Conservation (phyloP, 2,888 invertebrate genomes). For the Lasioglossum lativentre region DNA sequence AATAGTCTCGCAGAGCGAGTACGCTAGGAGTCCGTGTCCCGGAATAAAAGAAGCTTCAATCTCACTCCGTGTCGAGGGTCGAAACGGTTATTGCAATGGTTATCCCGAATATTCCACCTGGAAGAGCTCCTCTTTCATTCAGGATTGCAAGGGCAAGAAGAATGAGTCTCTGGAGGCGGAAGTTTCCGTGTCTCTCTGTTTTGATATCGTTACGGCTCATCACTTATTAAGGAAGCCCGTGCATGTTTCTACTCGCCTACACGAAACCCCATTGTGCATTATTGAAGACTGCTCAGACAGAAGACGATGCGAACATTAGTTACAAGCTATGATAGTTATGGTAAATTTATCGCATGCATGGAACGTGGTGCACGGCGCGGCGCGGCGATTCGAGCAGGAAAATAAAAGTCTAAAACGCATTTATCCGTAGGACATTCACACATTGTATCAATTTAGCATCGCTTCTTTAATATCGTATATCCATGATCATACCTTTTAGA, state of each 20-base stretch:
- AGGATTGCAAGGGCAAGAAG: slow-evolving; percentile 50
- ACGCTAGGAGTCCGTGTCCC: slow-evolving; percentile 32
- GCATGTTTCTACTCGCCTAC: not conserved
- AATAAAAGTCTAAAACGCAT: not conserved
- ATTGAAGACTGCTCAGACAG: slow-evolving; percentile 20
- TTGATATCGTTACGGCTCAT: slow-evolving; percentile 53
- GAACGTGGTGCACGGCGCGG: not conserved
- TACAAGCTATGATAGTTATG: not conserved
- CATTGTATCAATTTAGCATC: not conserved
- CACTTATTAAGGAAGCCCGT: slow-evolving; percentile 44
- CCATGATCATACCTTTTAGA: not conserved
- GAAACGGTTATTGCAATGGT: slow-evolving; percentile 69
- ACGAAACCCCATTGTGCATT: slow-evolving; percentile 26
- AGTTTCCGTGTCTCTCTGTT: slow-evolving; percentile 48
- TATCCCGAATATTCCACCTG: slow-evolving; percentile 67
- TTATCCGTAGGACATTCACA: not conserved
- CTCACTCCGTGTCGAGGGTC: slow-evolving; percentile 64
- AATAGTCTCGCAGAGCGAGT: not conserved
- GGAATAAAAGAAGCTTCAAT: slow-evolving; percentile 63
- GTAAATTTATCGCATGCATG: not conserved
- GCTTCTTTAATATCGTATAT: not conserved
- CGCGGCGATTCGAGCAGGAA: not conserved
- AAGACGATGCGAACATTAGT: slow-evolving; percentile 24
- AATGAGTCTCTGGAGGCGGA: slow-evolving; percentile 54
- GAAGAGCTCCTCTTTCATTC: slow-evolving; percentile 57